Percentiles rank a stretch among this genome's conserved stretches.
phyloP scores from a whole-genome alignment of 2,888 invertebrate species.

The Hirtodrosophila cameraria region DNA sequence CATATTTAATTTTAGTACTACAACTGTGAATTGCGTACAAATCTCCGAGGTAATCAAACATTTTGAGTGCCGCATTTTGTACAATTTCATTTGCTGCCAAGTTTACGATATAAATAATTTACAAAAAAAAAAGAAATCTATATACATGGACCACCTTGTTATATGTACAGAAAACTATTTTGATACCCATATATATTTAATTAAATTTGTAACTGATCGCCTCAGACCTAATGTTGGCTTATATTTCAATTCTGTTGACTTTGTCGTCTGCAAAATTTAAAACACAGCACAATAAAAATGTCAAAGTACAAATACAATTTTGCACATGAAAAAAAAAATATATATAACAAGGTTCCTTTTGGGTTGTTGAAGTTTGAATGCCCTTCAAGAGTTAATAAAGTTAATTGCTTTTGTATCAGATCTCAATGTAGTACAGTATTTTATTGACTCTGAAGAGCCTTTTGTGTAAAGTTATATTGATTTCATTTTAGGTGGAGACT shows the following conservation, averaged over 20 bases:
- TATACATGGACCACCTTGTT: not conserved
- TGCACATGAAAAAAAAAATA: not conserved
- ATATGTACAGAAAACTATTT: not conserved
- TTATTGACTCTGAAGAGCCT: too few relatives aligned
- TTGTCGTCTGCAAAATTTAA: conserved; percentile 41
- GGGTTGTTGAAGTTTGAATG: too few relatives aligned
- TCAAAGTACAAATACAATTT: conserved; percentile 30
- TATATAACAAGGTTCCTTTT: not conserved
- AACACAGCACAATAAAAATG: conserved; percentile 65
- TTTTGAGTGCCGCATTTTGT: conserved; percentile 37
- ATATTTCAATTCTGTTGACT: conserved; percentile 62
- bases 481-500: too few relatives aligned
- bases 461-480: too few relatives aligned
- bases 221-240: conserved; percentile 33
- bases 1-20: conserved; percentile 71
- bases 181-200: conserved; percentile 45
- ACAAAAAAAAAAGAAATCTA: not conserved
- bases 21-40: conserved; percentile 27
- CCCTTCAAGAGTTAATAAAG: too few relatives aligned
- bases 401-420: too few relatives aligned
- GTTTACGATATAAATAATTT: not conserved
- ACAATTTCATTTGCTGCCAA: conserved; percentile 38
- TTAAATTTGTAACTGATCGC: conserved; percentile 61
- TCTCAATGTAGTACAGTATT: too few relatives aligned
- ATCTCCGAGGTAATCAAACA: conserved; percentile 75